Conservation (phyloP, 2,797 vertebrate genomes). For the Cyprinella venusta region DNA sequence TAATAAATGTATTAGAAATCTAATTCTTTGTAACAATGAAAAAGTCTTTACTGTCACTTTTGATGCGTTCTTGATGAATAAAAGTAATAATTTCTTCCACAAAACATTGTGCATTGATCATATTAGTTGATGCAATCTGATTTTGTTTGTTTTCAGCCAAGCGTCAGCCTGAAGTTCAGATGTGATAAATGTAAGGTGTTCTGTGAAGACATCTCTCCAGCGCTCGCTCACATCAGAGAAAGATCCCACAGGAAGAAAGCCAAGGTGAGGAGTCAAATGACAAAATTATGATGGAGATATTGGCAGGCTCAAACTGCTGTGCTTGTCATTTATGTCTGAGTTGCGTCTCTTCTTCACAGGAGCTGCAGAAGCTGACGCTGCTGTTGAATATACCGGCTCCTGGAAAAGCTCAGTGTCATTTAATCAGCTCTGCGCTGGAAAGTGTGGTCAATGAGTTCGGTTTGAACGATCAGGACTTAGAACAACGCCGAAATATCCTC, state of each 20-base stretch:
- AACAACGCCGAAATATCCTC: slow-evolving; percentile 79
- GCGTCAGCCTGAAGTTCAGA: slow-evolving; percentile 4
- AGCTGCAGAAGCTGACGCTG: slow-evolving; percentile 82
- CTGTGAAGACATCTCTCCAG: slow-evolving; percentile 55
- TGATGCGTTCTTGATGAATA: not conserved
- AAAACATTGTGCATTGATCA: not conserved
- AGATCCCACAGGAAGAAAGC: slow-evolving; percentile 89
- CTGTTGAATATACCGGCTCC: slow-evolving; percentile 86
- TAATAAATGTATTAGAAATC: no score
- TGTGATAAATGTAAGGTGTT: slow-evolving; percentile 33
- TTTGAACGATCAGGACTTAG: slow-evolving; percentile 82
- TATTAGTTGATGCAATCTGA: not conserved
- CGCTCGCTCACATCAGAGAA: slow-evolving; percentile 89
- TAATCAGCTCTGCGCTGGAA: slow-evolving; percentile 80
- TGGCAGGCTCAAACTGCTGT: not conserved
- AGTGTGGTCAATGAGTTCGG: slow-evolving; percentile 82
- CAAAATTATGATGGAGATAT: not conserved
- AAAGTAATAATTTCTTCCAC: not conserved
- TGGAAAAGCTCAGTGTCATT: slow-evolving; percentile 79
- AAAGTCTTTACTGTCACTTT: not conserved
- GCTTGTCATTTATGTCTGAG: not conserved
- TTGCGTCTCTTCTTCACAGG: slow-evolving; percentile 75
- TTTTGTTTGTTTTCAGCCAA: not conserved
- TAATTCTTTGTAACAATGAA: not conserved
- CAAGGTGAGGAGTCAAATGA: slow-evolving; percentile 76